Evolutionary conservation across 2,113 vertebrate genomes (phyloP).

Genomic region (Phalacrocorax pelagicus): DNA sequence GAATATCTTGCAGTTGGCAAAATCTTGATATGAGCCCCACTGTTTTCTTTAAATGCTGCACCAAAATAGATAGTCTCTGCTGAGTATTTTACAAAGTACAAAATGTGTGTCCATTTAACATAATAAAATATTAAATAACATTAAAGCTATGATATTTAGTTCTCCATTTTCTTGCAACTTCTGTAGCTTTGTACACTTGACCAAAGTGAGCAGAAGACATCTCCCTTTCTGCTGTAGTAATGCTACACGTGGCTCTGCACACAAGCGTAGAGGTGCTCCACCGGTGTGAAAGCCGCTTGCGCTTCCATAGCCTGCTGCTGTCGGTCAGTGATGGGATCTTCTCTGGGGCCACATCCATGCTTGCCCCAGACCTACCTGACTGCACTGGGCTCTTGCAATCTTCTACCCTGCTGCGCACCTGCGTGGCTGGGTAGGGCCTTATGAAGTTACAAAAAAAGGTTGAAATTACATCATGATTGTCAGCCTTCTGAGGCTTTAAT

Average conservation of each 20-base stretch:
- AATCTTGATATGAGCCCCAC: not conserved
- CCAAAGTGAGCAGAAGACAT: not conserved
- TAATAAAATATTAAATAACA: slow-evolving; percentile 66
- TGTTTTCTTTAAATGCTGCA: not conserved
- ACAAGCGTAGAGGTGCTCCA: not conserved
- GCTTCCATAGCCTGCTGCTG: not conserved
- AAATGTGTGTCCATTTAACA: slow-evolving; percentile 34
- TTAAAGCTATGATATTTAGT: not conserved
- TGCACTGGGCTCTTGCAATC: not conserved
- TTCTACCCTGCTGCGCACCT: fast-evolving
- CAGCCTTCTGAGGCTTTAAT: not conserved
- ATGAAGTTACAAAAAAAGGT: not conserved
- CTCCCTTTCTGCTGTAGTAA: fast-evolving
- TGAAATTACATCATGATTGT: not conserved
- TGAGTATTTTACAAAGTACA: not conserved
- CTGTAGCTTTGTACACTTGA: fast-evolving
- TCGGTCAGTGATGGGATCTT: not conserved
- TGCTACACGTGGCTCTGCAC: not conserved
- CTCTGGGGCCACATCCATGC: not conserved
- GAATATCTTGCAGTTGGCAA: not conserved
- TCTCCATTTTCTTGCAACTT: not conserved
- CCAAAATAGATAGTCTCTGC: not conserved
- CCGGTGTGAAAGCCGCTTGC: not conserved
- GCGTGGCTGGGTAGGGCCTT: fast-evolving
- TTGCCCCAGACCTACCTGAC: not conserved